phyloP scores from a whole-genome alignment of 2,797 vertebrate genomes.

The Hypotaenidia okinawae region DNA sequence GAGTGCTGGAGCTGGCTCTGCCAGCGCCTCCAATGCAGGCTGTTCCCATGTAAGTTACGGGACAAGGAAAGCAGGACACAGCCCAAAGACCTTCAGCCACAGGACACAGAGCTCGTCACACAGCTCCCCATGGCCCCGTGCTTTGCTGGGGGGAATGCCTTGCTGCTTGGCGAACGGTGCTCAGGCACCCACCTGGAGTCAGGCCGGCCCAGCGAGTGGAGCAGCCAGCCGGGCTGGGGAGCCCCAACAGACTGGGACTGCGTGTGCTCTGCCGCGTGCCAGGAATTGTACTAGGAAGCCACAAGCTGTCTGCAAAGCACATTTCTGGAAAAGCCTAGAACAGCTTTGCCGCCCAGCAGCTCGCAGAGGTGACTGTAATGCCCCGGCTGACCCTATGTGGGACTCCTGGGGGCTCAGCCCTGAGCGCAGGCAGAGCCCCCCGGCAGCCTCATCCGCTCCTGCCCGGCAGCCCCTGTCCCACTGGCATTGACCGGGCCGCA shows the following conservation, averaged over 20 bases:
- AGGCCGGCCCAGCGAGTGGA: fast-evolving
- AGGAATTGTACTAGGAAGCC: not conserved
- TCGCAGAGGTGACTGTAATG: fast-evolving
- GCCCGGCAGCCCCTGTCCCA: fast-evolving
- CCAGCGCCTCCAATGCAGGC: fast-evolving
- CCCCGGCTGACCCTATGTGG: fast-evolving
- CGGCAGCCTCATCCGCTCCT: fast-evolving
- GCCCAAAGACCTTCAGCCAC: not conserved
- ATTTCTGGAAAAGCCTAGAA: not conserved
- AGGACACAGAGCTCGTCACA: not conserved
- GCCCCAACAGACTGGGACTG: not conserved
- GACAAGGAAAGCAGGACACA: not conserved
- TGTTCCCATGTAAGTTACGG: not conserved
- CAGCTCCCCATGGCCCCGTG: fast-evolving
- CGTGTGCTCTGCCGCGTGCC: not conserved
- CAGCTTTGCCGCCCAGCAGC: fast-evolving
- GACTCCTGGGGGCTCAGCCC: not conserved
- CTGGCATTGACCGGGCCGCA: fast-evolving
- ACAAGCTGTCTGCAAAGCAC: not conserved
- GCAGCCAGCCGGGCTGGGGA: not conserved
- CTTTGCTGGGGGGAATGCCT: not conserved
- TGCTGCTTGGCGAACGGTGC: not conserved
- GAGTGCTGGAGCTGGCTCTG: not conserved
- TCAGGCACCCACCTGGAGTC: not conserved
- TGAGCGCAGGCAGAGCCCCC: fast-evolving